Percentiles rank a stretch among this genome's conserved stretches.
Conservation (phyloP, 2,113 vertebrate genomes). For the Amazona guildingii region DNA sequence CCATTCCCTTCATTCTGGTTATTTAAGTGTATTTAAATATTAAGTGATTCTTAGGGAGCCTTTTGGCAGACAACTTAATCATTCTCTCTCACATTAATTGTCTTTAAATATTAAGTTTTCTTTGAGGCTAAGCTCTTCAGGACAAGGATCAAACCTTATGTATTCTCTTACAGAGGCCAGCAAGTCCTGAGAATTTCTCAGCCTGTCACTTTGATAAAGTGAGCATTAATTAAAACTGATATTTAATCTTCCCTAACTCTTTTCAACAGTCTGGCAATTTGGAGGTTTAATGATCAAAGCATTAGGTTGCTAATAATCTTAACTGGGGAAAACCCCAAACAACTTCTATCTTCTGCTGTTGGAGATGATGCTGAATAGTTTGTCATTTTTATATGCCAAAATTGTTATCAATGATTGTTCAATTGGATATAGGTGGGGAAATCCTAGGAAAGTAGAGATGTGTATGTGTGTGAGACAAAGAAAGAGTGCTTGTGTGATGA, state of each 20-base stretch:
- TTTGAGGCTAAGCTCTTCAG: neutral
- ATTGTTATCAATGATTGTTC: neutral
- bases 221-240: neutral
- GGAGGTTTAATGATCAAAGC: neutral
- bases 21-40: constrained; percentile 26
- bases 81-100: neutral
- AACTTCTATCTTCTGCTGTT: neutral
- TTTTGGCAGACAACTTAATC: neutral
- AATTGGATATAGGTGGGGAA: neutral
- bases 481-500: neutral
- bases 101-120: constrained; percentile 32
- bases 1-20: neutral
- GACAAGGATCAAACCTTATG: neutral
- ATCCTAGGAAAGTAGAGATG: neutral
- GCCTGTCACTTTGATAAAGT: neutral
- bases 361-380: neutral
- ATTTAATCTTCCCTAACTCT: neutral
- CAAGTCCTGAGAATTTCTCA: neutral
- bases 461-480: neutral
- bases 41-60: neutral
- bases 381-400: neutral
- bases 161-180: neutral
- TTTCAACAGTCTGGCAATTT: neutral
- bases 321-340: neutral
- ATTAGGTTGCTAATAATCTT: neutral